Evolutionary conservation across 2,113 vertebrate genomes (phyloP), one percentile per base, ranked within the genome.

Genomic region (Xyrauchen texanus): DNA sequence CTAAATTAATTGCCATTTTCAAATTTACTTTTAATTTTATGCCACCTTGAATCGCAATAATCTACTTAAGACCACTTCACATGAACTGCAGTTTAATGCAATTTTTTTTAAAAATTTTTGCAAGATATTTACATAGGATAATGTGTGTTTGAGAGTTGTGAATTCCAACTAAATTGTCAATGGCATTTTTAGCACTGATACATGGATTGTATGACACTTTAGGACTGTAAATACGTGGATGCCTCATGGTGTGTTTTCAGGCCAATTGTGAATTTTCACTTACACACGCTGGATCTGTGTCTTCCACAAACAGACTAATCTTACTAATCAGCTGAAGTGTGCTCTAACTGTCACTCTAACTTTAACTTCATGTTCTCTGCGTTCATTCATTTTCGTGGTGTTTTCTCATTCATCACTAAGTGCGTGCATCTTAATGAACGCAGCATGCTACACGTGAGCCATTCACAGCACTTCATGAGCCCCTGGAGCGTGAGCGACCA

Each of bases 1-100:
- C 69, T 45, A 71, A 80, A 73, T 66, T 66, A 64, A 80, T 58
- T 73, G 78, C 7, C 16, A 66, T 11, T 49, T 52, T 65, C 42
- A 51, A 57, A 49, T 58, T 67, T 69, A 80, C 57, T 67, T 65
- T 34, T 65, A 51, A 49, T 67, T 74, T 73, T 58, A 80, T 67
- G 78, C 78, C 66, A 78, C 46, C 51, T 55, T 66, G 62, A 71
- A 55, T 34, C 42, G 53, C 61, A 72, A 66, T 65, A 10, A 62
- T 55, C 15, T n/a, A 13, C 9, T 72, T n/a, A 47, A 4, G 16
- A 52, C 16, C 12, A 70, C 44, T 10, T 6, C 4, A 74, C 46
- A 65, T 21, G 58, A 34, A 52, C 63, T 21, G 16, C 16, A 61
- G 66, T 60, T 60, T 2, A 68, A 34, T 34, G 21, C 21, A 47